Conservation (phyloP, 2,888 invertebrate genomes). For the Lymantria dispar region DNA sequence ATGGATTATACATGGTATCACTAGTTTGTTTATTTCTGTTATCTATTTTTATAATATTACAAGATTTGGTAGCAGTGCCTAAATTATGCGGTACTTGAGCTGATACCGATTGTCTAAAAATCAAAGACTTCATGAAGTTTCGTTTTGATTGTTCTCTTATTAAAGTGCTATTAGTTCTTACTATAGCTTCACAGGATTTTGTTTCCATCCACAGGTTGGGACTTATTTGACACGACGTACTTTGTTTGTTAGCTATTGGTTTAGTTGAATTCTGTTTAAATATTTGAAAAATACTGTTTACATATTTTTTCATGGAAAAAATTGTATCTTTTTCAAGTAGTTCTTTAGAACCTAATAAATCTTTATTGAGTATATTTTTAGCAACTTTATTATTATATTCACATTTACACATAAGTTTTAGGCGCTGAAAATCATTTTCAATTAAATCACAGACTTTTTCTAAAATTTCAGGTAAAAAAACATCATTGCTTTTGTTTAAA, state of each 20-base stretch:
- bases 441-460: constrained; percentile 60
- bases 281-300: not conserved
- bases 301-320: constrained; percentile 3
- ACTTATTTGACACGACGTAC: constrained; percentile 42
- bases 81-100: constrained; percentile 40
- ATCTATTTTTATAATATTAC: constrained; percentile 32
- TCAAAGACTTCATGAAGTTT: not conserved
- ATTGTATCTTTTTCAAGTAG: constrained; percentile 41
- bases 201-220: constrained; percentile 34
- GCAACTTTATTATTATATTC: constrained; percentile 19
- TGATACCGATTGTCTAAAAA: constrained; percentile 31
- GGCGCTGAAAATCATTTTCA: constrained; percentile 64
- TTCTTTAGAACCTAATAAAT: constrained; percentile 15
- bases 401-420: constrained; percentile 53
- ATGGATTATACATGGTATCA: constrained; percentile 19
- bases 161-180: not conserved
- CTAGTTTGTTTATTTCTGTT: constrained; percentile 26
- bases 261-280: constrained; percentile 26
- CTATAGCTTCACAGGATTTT: constrained; percentile 46
- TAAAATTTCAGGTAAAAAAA: constrained; percentile 49
- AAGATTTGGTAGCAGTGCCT: constrained; percentile 43
- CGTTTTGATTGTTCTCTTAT: not conserved
- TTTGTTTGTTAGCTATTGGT: constrained; percentile 12
- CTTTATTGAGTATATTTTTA: constrained; percentile 7
- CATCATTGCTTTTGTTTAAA: constrained; percentile 36